Evolutionary conservation across 2,113 vertebrate genomes (phyloP), one percentile per base, ranked within the genome.

Genomic region (Psittacula cyanocephala): DNA sequence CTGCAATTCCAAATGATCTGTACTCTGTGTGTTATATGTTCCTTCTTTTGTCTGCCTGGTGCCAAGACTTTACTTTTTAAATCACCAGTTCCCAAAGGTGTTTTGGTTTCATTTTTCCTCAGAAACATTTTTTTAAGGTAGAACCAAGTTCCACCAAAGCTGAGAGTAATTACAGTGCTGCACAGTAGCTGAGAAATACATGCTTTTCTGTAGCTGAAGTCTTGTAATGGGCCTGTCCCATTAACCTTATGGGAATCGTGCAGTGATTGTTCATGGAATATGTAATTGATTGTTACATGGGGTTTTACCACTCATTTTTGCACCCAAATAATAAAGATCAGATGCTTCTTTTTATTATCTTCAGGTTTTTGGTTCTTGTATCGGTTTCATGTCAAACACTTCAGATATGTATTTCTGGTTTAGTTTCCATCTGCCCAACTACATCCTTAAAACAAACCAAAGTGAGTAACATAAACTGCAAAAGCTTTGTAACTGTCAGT

Each of bases 391-490:
- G 55, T 70, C 49, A 83, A 50, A 77, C 43, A 29, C 53, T 88
- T 83, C 22, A 81, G 15, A 16, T 86, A 39, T 2, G 23, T 88
- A 4, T 69, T 79, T 77, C 74, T 39, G 6, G 7, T 16, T 84
- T 88, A 86, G 17, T 83, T 91, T 94, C 81, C 57, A 91, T 35
- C 74, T 95, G 44, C 52, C 9, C 33, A 93, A 70, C 46, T 81
- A 62, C 31, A 86, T 67, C 25, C 23, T 74, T 57, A 62, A 86
- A 81, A 23, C 6, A 8, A 86, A 67, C 15, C 23, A 25, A 69
- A 72, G 23, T 28, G 53, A 20, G 37, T 86, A 69, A 52, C 4
- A 27, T 35, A 50, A 93, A 68, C 62, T 9, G 35, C 60, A 64
- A 64, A 88, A 50, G 10, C 29, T 67, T 81, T 39, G 2, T 62